Evolutionary conservation across 1,140 invertebrate species (phyloP).

Genomic region (Drosophila ficusphila): DNA sequence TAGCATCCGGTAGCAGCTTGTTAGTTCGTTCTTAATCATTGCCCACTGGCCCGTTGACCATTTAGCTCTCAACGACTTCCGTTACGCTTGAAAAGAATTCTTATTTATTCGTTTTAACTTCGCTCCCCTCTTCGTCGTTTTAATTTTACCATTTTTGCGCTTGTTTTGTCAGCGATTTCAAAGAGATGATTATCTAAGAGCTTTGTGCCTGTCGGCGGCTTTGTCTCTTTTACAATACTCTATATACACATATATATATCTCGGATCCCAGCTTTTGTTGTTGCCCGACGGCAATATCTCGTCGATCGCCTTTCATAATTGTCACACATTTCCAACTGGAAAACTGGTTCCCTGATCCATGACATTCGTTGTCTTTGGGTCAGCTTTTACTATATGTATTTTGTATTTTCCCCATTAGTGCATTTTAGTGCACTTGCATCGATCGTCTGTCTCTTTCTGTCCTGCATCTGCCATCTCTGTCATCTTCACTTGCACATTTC

Average conservation of each 20-base stretch:
- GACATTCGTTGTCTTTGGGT: slow-evolving; percentile 55
- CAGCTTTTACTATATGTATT: slow-evolving; percentile 26
- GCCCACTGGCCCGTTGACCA: slow-evolving; percentile 62
- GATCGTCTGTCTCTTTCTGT: background rate
- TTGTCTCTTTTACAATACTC: slow-evolving; percentile 16
- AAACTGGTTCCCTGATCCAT: slow-evolving; percentile 45
- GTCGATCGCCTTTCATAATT: slow-evolving; percentile 74
- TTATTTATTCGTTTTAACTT: slow-evolving; percentile 45
- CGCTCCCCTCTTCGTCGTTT: background rate
- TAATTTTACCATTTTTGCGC: slow-evolving; percentile 49
- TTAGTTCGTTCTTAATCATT: slow-evolving; percentile 50
- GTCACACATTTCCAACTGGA: slow-evolving; percentile 66
- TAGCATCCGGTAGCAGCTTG: slow-evolving; percentile 51
- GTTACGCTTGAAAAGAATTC: slow-evolving; percentile 72
- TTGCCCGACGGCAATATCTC: slow-evolving; percentile 59
- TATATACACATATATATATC: background rate
- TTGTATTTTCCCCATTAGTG: slow-evolving; percentile 37
- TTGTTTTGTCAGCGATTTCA: slow-evolving; percentile 66
- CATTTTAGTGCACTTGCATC: slow-evolving; percentile 59
- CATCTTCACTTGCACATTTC: slow-evolving; percentile 53
- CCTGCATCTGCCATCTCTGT: background rate
- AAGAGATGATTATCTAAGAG: slow-evolving; percentile 64
- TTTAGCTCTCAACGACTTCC: slow-evolving; percentile 74
- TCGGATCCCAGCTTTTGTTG: slow-evolving; percentile 47
- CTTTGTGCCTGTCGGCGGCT: slow-evolving; percentile 29